A percentile compares a stretch with the other conserved stretches of the same genome.
Evolutionary conservation across 2,888 invertebrate species (phyloP).

Genomic region (Hirtodrosophila confusa): DNA sequence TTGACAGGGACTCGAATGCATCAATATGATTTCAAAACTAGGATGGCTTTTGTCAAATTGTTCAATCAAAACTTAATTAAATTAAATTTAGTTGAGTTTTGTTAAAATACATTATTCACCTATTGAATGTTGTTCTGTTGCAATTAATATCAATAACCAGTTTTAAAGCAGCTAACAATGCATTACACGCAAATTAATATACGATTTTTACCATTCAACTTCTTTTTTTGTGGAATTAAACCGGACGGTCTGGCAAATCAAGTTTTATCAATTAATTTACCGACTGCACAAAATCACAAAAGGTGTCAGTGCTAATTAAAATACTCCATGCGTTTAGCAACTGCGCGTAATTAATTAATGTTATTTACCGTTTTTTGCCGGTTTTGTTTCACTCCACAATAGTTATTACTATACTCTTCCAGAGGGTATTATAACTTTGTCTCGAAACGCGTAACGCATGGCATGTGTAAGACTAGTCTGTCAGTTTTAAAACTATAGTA

Average conservation of each 20-base stretch:
- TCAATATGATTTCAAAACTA: neutral
- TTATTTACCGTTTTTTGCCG: conserved; percentile 1
- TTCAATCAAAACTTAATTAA: conserved; percentile 18
- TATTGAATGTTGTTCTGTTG: conserved; percentile 19
- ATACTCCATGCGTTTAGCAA: conserved; percentile 7
- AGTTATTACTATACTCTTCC: neutral
- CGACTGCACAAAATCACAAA: conserved; percentile 20
- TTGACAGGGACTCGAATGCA: conserved; percentile 4
- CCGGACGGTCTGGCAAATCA: conserved; percentile 22
- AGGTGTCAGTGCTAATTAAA: conserved; percentile 38
- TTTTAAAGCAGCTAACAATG: conserved; percentile 22
- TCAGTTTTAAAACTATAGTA: no score
- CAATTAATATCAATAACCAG: conserved; percentile 37
- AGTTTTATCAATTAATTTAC: conserved; percentile 20
- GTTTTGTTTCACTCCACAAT: conserved; percentile 2
- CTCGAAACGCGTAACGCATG: no score
- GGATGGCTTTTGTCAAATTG: neutral
- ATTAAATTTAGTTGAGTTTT: conserved; percentile 18
- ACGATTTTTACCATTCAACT: conserved; percentile 10
- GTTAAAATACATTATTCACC: conserved; percentile 41
- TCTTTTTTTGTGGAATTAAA: conserved; percentile 49
- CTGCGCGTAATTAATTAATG: conserved; percentile 17
- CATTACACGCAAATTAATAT: conserved; percentile 41
- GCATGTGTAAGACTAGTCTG: no score
- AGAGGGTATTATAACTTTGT: no score